Percentiles rank a stretch among this genome's conserved stretches.
Conservation (phyloP, 2,888 invertebrate genomes). For the Plutella xylostella region DNA sequence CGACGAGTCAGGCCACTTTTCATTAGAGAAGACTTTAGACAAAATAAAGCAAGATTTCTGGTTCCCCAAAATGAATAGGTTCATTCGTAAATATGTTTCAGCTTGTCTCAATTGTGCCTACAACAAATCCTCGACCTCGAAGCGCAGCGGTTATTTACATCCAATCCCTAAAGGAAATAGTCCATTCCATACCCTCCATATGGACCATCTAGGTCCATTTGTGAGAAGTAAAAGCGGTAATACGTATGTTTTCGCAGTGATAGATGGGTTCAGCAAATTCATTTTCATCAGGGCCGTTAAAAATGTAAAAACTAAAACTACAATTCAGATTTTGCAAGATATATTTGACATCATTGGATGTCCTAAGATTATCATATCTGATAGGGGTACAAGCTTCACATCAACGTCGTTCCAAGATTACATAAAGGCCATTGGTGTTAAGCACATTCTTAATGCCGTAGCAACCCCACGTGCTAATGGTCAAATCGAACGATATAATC, state of each 20-base stretch:
- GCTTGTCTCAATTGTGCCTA: slow-evolving; percentile 20
- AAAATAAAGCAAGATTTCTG: slow-evolving; percentile 15
- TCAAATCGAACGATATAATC: slow-evolving; percentile 13
- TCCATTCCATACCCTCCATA: slow-evolving; percentile 11
- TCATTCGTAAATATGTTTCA: slow-evolving; percentile 17
- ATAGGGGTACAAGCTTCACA: slow-evolving; percentile 12
- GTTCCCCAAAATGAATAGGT: slow-evolving; percentile 12
- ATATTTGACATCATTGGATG: slow-evolving; percentile 6
- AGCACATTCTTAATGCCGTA: slow-evolving; percentile 10
- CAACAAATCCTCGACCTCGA: slow-evolving; percentile 9
- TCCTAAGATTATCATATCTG: slow-evolving; percentile 11
- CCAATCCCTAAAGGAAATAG: slow-evolving; percentile 12
- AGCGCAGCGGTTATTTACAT: slow-evolving; percentile 8
- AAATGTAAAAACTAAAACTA: slow-evolving; percentile 9
- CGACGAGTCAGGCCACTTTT: slow-evolving; percentile 18
- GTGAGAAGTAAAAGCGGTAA: slow-evolving; percentile 15
- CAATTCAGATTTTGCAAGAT: slow-evolving; percentile 10
- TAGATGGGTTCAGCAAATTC: slow-evolving; percentile 16
- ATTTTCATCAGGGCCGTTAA: slow-evolving; percentile 11
- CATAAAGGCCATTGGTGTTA: slow-evolving; percentile 2
- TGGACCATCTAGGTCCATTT: slow-evolving; percentile 17
- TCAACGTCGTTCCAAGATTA: slow-evolving; percentile 5
- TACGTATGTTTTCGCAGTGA: slow-evolving; percentile 16
- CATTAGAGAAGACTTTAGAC: slow-evolving; percentile 13
- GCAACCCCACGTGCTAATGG: slow-evolving; percentile 13